A percentile compares a stretch with the other conserved stretches of the same genome.
Evolutionary conservation across 1,140 invertebrate species (phyloP).

Genomic region (Drosophila erecta): DNA sequence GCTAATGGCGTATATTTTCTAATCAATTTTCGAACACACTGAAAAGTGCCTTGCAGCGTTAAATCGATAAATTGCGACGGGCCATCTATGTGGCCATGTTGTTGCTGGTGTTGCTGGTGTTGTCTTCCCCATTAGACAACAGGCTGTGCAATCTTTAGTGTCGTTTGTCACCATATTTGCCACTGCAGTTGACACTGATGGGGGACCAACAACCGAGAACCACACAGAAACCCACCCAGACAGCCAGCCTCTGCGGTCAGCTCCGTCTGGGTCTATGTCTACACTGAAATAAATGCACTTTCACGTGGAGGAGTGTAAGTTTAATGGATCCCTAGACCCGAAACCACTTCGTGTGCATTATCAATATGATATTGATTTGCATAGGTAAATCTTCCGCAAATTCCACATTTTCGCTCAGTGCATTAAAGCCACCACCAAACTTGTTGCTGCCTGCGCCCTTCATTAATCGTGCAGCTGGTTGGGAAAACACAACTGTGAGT

Average conservation of each 20-base stretch:
- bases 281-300: conserved; percentile 6
- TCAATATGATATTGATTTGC: too few species aligned
- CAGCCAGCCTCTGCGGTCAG: conserved; percentile 29
- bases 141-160: conserved; percentile 48
- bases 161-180: conserved; percentile 59
- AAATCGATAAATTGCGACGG: conserved; percentile 22
- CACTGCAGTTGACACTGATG: conserved; percentile 48
- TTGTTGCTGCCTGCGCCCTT: conserved; percentile 44
- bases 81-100: too few species aligned
- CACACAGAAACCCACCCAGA: conserved; percentile 32
- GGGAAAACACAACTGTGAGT: conserved; percentile 8
- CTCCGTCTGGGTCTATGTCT: conserved; percentile 12
- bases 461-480: conserved; percentile 44
- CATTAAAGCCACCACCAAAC: conserved; percentile 23
- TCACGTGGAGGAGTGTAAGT: not conserved
- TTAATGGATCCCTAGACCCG: not conserved
- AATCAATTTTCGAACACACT: conserved; percentile 37
- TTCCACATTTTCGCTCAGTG: not conserved
- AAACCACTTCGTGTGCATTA: not conserved
- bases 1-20: conserved; percentile 30
- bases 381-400: too few species aligned
- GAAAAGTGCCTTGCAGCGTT: conserved; percentile 13
- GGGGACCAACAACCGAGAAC: conserved; percentile 14
- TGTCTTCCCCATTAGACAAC: conserved; percentile 28
- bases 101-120: not conserved